Percentiles rank a stretch among this genome's conserved stretches.
Conservation (phyloP, 1,140 invertebrate genomes). For the Plectus sambesii region DNA sequence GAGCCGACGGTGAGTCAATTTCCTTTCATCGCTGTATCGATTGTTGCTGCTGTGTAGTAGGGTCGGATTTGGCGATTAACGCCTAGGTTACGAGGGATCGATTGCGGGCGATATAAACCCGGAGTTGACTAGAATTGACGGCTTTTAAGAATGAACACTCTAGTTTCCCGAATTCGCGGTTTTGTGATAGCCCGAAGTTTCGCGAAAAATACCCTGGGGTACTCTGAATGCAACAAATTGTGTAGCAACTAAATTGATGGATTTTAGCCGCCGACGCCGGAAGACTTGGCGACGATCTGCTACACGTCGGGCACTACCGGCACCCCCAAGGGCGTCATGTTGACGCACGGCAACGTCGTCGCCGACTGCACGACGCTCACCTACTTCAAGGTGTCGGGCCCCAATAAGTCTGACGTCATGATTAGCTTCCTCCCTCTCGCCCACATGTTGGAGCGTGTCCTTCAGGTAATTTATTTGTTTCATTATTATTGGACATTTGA, state of each 20-base stretch:
- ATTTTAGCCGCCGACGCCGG: constrained; percentile 3
- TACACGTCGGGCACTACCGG: constrained; percentile 51
- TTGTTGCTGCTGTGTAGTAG: no score
- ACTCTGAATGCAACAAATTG: constrained; percentile 27
- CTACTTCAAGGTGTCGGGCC: constrained; percentile 32
- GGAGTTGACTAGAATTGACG: constrained; percentile 45
- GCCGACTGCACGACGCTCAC: constrained; percentile 57
- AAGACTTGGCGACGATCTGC: constrained; percentile 42
- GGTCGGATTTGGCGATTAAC: no score
- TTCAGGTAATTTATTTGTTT: no score
- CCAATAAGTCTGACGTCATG: no score
- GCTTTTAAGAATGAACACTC: constrained; percentile 73
- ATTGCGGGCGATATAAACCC: constrained; percentile 1
- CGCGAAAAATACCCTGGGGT: constrained; percentile 55
- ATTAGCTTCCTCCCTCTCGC: constrained; percentile 74
- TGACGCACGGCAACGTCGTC: constrained; percentile 53
- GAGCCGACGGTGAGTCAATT: constrained; percentile 61
- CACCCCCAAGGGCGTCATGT: constrained; percentile 49
- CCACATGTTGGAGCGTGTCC: constrained; percentile 66
- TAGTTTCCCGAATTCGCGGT: constrained; percentile 75
- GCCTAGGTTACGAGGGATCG: neutral
- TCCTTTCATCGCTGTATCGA: constrained; percentile 18
- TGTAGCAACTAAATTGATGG: neutral
- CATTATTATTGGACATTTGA: no score
- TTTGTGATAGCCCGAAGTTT: constrained; percentile 71